phyloP scores from a whole-genome alignment of 2,113 vertebrate genomes.

The Aphelocoma coerulescens region DNA sequence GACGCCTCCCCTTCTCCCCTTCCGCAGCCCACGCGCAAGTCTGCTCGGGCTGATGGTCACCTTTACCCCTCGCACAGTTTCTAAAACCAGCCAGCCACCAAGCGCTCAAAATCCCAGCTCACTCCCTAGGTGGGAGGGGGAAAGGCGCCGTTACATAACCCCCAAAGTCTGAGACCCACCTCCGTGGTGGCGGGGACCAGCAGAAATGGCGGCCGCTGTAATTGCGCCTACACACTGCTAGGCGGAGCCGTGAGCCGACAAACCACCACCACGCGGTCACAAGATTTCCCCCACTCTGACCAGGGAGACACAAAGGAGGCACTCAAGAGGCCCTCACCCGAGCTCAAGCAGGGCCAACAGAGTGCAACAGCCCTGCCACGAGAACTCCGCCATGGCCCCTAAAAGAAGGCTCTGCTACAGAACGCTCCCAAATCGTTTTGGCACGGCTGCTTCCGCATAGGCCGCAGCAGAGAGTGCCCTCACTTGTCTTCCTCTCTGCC shows the following conservation, averaged over 20 bases:
- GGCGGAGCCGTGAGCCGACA: constrained; percentile 60
- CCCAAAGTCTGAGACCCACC: background rate
- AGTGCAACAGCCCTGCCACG: background rate
- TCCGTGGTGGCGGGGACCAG: background rate
- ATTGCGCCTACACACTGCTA: constrained; percentile 67
- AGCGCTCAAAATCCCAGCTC: background rate
- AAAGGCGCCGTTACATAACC: background rate
- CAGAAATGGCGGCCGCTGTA: constrained; percentile 73
- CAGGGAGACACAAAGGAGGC: constrained; percentile 4
- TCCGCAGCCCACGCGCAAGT: background rate
- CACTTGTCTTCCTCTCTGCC: background rate
- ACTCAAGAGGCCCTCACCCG: background rate
- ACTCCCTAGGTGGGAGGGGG: background rate
- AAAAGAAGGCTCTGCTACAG: background rate
- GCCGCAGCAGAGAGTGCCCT: background rate
- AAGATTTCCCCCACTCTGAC: background rate
- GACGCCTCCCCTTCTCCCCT: background rate
- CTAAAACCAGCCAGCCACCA: background rate
- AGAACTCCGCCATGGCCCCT: background rate
- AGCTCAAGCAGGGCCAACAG: background rate
- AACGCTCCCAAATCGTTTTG: background rate
- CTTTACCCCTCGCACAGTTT: background rate
- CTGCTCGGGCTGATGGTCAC: background rate
- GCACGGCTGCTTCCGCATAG: background rate
- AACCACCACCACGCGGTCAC: constrained; percentile 68